Conservation (phyloP, 2,888 invertebrate species). For the Rhagium mordax region DNA sequence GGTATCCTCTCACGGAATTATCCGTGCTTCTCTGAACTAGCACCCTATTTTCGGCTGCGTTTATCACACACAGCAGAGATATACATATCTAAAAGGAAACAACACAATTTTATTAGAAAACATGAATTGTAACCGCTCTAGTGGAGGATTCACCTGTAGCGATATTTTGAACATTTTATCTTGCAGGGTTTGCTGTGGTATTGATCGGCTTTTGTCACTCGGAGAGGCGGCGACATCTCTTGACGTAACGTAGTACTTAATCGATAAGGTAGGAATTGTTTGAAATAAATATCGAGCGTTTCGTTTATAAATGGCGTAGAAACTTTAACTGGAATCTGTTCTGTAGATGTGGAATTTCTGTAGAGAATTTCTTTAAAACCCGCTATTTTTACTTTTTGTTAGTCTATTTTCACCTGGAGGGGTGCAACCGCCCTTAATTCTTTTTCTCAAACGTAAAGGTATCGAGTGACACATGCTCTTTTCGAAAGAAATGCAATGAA, state of each 20-base stretch:
- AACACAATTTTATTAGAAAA: neutral
- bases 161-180: constrained; percentile 52
- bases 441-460: too few species aligned
- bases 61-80: constrained; percentile 17
- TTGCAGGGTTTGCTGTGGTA: constrained; percentile 14
- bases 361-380: too few species aligned
- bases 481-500: too few species aligned
- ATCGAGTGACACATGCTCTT: too few species aligned
- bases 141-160: constrained; percentile 52
- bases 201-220: neutral
- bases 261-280: neutral
- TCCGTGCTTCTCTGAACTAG: constrained; percentile 81
- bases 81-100: constrained; percentile 42
- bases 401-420: too few species aligned
- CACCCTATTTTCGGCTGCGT: constrained; percentile 41
- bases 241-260: neutral
- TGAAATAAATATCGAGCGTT: neutral
- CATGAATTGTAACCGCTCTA: constrained; percentile 1
- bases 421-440: too few species aligned
- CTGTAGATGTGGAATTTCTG: too few species aligned
- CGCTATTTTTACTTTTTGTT: too few species aligned
- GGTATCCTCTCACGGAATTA: constrained; percentile 85
- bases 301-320: too few species aligned
- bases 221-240: constrained; percentile 20
- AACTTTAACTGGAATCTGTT: too few species aligned